Conservation (phyloP, 2,797 vertebrate genomes). For the Amphiprion clarkii region DNA sequence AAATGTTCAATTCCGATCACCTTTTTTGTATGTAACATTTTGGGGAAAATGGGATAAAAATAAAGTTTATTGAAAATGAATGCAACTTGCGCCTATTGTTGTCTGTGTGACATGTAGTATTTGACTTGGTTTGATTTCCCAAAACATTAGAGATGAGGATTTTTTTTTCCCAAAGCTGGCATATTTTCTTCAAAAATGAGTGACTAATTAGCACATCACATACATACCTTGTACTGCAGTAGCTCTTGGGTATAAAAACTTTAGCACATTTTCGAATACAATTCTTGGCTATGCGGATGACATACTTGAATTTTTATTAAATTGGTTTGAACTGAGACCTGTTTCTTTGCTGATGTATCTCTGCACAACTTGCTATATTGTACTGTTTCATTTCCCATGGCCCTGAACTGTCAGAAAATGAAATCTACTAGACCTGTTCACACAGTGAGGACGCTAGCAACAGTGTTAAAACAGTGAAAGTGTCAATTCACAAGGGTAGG, state of each 20-base stretch:
- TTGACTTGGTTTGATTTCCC: background rate
- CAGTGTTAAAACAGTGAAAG: background rate
- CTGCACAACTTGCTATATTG: background rate
- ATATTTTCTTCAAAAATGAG: background rate
- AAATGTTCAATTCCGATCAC: conserved; percentile 84
- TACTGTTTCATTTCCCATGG: background rate
- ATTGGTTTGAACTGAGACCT: background rate
- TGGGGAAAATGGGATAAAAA: conserved; percentile 77
- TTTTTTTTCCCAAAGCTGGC: background rate
- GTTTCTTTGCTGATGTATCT: background rate
- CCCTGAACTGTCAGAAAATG: background rate
- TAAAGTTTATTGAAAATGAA: conserved; percentile 86
- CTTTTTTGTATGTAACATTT: conserved; percentile 83
- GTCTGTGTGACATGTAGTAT: background rate
- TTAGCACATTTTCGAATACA: too few relatives aligned
- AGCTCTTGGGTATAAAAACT: too few relatives aligned
- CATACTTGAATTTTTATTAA: background rate
- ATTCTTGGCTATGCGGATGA: too few relatives aligned
- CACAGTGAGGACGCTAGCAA: background rate
- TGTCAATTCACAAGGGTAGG: background rate
- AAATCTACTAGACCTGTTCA: background rate
- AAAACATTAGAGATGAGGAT: too few relatives aligned
- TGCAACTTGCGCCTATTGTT: background rate
- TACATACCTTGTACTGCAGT: too few relatives aligned
- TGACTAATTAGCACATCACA: background rate